Base-by-base conservation (phyloP, 2,888 invertebrate species). In the Bombylius discolor region DNA sequence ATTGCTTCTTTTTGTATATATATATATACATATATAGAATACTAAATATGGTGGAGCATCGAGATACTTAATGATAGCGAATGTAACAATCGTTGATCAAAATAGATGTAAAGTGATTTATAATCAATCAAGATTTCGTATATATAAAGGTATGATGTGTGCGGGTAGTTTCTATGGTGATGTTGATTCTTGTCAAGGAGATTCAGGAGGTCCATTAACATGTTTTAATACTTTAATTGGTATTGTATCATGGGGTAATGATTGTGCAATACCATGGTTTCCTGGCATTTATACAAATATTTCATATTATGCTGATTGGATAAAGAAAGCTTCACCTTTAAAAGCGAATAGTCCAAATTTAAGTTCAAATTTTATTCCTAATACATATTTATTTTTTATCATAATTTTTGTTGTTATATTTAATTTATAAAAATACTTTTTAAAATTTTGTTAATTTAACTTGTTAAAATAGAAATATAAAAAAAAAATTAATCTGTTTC, bases 181-280 rank as follows among this genome's bases (percentile, higher is more conserved):
- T n/a, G 82, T 82, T 53, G 91, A 91, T 68, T 82, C 87, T 36
- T 91, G 90, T 66, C 82, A 84, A 77, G 89, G 89, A 11, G 89
- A 91, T 70, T 89, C 86, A 8, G 91, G 91, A 13, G 91, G 91
- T 5, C 91, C 91, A 0, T 73, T 92, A 36, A 80, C 88, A 70
- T 67, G 67, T 50, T 55, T 63, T 32, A 79, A 82, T 65, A 81
- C 82, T 65, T 74, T 87, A 66, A 77, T 86, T 5, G 92, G 91
- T 2, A 76, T 92, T 51, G 89, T 91, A 0, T 90, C 90, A 1
- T 91, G 87, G 86, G 91, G 91, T 14, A 78, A 85, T 42, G 78
- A 82, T 3, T 92, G 91, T 67, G 90, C 87, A 0, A 77, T 79
- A 58, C 79, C 83, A 31, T 77, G 77, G 12, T 79, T 78, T 59